These are phyloP conservation scores for Hanleya hanleyi DNA, from an alignment of 2,888 invertebrate genomes.

Conservation along the genomic window DNA sequence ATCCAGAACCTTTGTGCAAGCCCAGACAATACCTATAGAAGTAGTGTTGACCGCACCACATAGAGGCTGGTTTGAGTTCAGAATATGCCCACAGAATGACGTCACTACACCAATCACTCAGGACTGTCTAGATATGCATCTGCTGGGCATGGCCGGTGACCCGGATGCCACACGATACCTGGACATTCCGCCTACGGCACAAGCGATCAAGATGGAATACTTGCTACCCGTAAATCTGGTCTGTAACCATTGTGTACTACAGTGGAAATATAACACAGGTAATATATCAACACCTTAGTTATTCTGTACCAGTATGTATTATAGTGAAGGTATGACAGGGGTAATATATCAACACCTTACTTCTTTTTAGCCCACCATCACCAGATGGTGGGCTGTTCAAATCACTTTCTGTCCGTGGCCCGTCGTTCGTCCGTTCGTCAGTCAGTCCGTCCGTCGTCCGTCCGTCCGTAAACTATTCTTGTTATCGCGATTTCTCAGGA, in stretches of 20 bases:
- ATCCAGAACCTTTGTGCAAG: slow-evolving; percentile 41
- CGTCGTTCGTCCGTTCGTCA: too few species aligned
- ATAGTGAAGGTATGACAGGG: too few species aligned
- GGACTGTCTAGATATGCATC: slow-evolving; percentile 43
- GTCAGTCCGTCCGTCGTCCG: too few species aligned
- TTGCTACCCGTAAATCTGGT: slow-evolving; percentile 59
- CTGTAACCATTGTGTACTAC: slow-evolving; percentile 72
- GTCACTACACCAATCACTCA: slow-evolving; percentile 36
- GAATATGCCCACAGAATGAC: slow-evolving; percentile 50
- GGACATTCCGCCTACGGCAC: neutral
- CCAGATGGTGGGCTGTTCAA: too few species aligned
- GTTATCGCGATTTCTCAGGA: too few species aligned
- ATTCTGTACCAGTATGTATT: too few species aligned
- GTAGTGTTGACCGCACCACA: slow-evolving; percentile 56
- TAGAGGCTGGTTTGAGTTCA: slow-evolving; percentile 55
- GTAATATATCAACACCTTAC: too few species aligned
- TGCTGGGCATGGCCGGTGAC: slow-evolving; percentile 17
- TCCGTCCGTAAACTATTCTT: too few species aligned
- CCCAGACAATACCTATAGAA: slow-evolving; percentile 45
- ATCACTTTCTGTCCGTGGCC: too few species aligned
- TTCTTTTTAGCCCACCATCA: too few species aligned
- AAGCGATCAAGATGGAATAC: neutral
- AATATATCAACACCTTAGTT: too few species aligned
- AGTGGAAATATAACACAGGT: slow-evolving; percentile 73
- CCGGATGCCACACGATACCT: neutral